Evolutionary conservation across 2,113 vertebrate species (phyloP).

Genomic region (Carlito syrichta): DNA sequence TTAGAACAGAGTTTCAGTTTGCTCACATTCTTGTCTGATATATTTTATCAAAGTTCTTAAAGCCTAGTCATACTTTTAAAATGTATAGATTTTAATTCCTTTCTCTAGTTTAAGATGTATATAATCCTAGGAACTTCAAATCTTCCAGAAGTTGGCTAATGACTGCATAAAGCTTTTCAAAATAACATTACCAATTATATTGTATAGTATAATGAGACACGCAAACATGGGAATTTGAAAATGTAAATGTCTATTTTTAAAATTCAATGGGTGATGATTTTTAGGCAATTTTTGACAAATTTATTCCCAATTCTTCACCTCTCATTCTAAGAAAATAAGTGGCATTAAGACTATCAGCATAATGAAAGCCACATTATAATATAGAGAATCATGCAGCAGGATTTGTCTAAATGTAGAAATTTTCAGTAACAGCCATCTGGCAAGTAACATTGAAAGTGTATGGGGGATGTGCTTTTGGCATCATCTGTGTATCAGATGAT

Average conservation of each 20-base stretch:
- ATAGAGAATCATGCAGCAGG: constrained; percentile 72
- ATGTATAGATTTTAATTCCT: constrained; percentile 46
- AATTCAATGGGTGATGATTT: constrained; percentile 59
- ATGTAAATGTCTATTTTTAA: constrained; percentile 57
- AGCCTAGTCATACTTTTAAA: constrained; percentile 51
- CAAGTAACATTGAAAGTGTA: constrained; percentile 38
- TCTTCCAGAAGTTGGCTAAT: constrained; percentile 76
- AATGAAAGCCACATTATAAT: constrained; percentile 76
- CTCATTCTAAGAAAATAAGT: constrained; percentile 71
- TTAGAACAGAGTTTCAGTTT: not conserved
- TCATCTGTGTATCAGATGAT: constrained; percentile 54
- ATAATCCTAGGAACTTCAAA: constrained; percentile 66
- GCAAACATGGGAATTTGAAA: constrained; percentile 48
- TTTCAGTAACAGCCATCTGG: constrained; percentile 77
- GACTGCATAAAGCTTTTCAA: constrained; percentile 57
- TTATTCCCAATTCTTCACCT: constrained; percentile 73
- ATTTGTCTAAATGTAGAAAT: constrained; percentile 75
- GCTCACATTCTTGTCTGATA: not conserved
- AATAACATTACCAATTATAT: constrained; percentile 63
- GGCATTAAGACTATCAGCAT: constrained; percentile 66
- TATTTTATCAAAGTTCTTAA: constrained; percentile 50
- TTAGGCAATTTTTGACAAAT: constrained; percentile 73
- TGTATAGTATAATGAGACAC: constrained; percentile 56
- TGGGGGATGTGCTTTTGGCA: not conserved
- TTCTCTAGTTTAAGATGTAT: constrained; percentile 51